A percentile compares a stretch with the other conserved stretches of the same genome.
phyloP scores from a whole-genome alignment of 2,888 invertebrate genomes.

The Xylota segnis region DNA sequence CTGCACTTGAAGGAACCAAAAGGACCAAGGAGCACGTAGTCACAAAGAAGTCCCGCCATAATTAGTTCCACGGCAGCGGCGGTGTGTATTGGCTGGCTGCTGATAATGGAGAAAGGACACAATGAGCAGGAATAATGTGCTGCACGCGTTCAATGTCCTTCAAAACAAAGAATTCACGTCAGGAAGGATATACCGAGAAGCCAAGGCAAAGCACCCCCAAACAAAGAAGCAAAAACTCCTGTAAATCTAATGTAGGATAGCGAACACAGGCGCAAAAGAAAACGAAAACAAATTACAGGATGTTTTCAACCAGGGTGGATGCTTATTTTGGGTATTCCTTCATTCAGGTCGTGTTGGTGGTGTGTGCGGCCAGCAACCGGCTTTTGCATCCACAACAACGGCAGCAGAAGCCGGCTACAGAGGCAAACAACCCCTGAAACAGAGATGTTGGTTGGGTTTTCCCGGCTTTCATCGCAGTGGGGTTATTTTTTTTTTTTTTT shows the following conservation, averaged over 20 bases:
- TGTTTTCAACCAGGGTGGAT: constrained; percentile 36
- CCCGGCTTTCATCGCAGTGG: constrained; percentile 1
- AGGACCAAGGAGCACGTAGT: constrained; percentile 51
- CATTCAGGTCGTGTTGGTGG: constrained; percentile 13
- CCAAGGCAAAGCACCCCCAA: constrained; percentile 15
- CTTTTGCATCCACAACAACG: constrained; percentile 59
- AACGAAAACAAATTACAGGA: constrained; percentile 66
- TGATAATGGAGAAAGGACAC: constrained; percentile 42
- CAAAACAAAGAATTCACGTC: constrained; percentile 34
- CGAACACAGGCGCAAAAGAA: constrained; percentile 3
- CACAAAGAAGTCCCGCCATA: constrained; percentile 33
- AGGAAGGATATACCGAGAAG: background rate
- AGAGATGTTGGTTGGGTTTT: constrained; percentile 29
- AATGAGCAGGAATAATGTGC: constrained; percentile 54
- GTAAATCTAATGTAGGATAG: constrained; percentile 22
- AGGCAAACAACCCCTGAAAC: constrained; percentile 70
- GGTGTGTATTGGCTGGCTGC: constrained; percentile 59
- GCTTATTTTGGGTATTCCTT: constrained; percentile 42
- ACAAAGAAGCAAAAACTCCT: constrained; percentile 48
- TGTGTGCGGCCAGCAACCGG: constrained; percentile 44
- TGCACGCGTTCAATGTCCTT: constrained; percentile 74
- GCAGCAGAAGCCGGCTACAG: constrained; percentile 38
- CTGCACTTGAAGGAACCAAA: constrained; percentile 48
- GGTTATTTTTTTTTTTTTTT: constrained; percentile 65
- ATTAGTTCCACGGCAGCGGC: constrained; percentile 43